Conservation (phyloP, 2,888 invertebrate genomes). For the Ganaspis brasiliensis region DNA sequence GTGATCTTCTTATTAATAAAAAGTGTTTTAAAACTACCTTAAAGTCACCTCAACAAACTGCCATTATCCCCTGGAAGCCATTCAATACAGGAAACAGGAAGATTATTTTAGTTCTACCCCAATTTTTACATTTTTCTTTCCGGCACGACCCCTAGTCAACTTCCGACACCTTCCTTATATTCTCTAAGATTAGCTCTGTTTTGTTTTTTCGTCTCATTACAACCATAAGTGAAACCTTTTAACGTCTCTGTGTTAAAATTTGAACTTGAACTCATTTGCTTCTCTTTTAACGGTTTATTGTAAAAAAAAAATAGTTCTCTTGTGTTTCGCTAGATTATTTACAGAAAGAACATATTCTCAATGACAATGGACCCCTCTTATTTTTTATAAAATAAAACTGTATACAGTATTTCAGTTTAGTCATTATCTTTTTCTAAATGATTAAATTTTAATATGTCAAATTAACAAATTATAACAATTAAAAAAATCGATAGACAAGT, state of each 20-base stretch:
- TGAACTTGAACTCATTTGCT: no score
- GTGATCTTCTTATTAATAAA: neutral
- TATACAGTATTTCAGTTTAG: no score
- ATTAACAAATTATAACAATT: no score
- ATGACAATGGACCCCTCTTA: no score
- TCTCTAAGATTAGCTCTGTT: neutral
- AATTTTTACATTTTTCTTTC: neutral
- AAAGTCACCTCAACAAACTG: neutral
- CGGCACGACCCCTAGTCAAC: neutral
- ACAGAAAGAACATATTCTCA: no score
- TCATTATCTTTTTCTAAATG: no score
- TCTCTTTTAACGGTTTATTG: no score
- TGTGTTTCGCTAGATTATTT: no score
- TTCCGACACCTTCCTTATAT: neutral
- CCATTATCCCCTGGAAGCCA: neutral
- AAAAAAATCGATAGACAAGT: no score
- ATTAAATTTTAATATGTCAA: no score
- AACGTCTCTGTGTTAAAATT: neutral
- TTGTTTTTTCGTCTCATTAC: neutral
- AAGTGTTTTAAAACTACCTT: neutral
- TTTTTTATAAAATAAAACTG: no score
- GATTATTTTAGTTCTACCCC: neutral
- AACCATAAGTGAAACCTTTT: neutral
- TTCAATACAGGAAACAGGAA: conserved; percentile 11
- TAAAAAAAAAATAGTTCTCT: no score